Evolutionary conservation across 2,113 vertebrate genomes (phyloP), one percentile per base, ranked within the genome.

Genomic region (Apodemus sylvaticus): DNA sequence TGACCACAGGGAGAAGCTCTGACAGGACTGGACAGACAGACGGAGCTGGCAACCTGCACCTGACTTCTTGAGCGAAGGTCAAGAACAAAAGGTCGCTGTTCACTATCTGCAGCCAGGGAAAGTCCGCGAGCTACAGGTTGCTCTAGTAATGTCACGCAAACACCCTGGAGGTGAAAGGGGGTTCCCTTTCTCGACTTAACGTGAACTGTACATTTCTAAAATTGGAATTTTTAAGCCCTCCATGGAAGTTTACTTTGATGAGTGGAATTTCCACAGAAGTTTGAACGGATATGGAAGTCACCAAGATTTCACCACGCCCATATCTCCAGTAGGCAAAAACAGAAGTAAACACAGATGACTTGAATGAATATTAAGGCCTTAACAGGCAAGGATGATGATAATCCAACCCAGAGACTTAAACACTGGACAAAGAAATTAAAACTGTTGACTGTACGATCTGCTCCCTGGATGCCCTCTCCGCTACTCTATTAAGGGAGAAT

Each of bases 31-130:
- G 88, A 89, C 2, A 0, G n/a, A n/a, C 68, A 86, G 87, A 82
- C 14, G 71, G n/a, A 78, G 24, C 51, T 93, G 87, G 74, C 51
- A 85, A 62, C 31, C 74, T 90, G 48, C 12, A 66, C 26, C 86
- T 92, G 58, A 13, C 48, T 89, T 95, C 94, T 76, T 77, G 78
- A 93, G 82, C 85, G 95, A 89, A 95, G 90, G 77, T 96, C 92
- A 96, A 71, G 83, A 96, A 96, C 92, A 96, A 95, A 89, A 20
- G 81, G 88, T 93, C 55, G 42, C 81, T 89, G 88, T 94, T 96
- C 51, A 90, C 5, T 42, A 45, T 48, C 79, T 66, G 71, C 71
- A 92, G 78, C 51, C 95, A 76, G 31, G 42, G 89, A 81, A 81
- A 94, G 83, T 70, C 85, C 14, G 9, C 42, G 17, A 82, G 85